Conservation (phyloP, 1,140 invertebrate genomes). For the Magallana gigas region DNA sequence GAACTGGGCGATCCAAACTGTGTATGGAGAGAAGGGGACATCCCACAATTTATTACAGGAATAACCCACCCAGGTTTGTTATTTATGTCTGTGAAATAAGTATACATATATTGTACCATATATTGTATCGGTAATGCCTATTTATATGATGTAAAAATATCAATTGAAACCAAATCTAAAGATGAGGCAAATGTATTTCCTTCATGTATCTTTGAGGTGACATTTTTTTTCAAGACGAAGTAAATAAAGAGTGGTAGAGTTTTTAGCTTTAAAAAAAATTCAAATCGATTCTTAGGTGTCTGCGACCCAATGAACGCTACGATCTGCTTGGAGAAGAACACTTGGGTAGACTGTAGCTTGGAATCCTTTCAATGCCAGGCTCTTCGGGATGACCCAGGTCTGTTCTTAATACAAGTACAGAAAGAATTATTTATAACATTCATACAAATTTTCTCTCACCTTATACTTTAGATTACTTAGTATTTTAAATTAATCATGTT, state of each 20-base stretch:
- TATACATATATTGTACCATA: too few species aligned
- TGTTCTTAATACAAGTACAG: too few species aligned
- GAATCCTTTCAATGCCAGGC: slow-evolving; percentile 33
- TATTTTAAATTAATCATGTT: neutral
- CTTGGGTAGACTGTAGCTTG: slow-evolving; percentile 22
- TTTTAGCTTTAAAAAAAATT: neutral
- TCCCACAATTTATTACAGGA: slow-evolving; percentile 16
- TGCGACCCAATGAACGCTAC: slow-evolving; percentile 13
- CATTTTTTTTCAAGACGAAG: too few species aligned
- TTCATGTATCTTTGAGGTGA: too few species aligned
- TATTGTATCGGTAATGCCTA: too few species aligned
- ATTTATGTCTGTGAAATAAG: neutral
- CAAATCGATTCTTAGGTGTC: slow-evolving; percentile 47
- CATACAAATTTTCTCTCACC: too few species aligned
- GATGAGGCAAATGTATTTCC: too few species aligned
- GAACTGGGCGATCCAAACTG: slow-evolving; percentile 70
- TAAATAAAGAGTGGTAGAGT: too few species aligned
- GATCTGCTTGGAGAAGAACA: neutral
- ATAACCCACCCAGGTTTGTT: slow-evolving; percentile 65
- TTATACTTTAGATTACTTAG: too few species aligned
- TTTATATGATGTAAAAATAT: too few species aligned
- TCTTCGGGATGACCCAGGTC: slow-evolving; percentile 31
- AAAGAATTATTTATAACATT: too few species aligned
- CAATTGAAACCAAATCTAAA: too few species aligned
- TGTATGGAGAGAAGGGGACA: slow-evolving; percentile 57